Percentiles rank a stretch among this genome's conserved stretches.
Evolutionary conservation across 2,888 invertebrate species (phyloP).

Genomic region (Leptinotarsa rubiginosa): DNA sequence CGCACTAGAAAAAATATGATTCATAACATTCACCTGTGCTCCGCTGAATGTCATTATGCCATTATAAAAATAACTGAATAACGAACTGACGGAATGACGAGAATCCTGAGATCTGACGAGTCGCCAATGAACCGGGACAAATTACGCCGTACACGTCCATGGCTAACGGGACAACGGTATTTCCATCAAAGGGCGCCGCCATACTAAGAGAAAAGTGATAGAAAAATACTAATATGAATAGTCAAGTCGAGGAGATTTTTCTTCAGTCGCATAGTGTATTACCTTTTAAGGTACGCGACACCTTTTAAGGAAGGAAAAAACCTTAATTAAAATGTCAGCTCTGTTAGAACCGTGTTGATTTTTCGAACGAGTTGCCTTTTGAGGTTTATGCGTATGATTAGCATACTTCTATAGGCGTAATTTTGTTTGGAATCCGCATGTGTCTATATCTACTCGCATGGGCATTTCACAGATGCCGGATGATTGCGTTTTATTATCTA

Average conservation of each 20-base stretch:
- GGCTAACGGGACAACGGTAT: constrained; percentile 47
- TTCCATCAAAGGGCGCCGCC: constrained; percentile 46
- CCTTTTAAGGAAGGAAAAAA: constrained; percentile 32
- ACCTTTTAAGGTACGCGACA: constrained; percentile 29
- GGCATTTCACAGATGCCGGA: constrained; percentile 1
- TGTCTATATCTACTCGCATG: not conserved
- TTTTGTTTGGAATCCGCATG: constrained; percentile 1
- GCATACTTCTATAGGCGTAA: constrained; percentile 5
- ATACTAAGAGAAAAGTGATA: constrained; percentile 43
- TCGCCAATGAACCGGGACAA: constrained; percentile 41
- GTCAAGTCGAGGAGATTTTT: constrained; percentile 38
- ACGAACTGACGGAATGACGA: constrained; percentile 39
- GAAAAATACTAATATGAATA: constrained; percentile 50
- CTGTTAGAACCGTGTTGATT: constrained; percentile 31
- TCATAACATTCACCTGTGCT: constrained; percentile 12
- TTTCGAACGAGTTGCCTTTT: constrained; percentile 28
- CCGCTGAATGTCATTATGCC: constrained; percentile 17
- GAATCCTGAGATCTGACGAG: constrained; percentile 12
- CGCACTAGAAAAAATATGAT: not conserved
- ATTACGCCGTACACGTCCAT: constrained; percentile 49
- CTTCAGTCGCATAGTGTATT: constrained; percentile 34
- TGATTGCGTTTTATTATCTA: constrained; percentile 1
- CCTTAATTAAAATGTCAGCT: constrained; percentile 39
- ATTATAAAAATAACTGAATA: constrained; percentile 41
- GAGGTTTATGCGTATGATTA: constrained; percentile 2